Conservation (phyloP, 1,140 invertebrate species). For the Venustaconcha ellipsiformis region DNA sequence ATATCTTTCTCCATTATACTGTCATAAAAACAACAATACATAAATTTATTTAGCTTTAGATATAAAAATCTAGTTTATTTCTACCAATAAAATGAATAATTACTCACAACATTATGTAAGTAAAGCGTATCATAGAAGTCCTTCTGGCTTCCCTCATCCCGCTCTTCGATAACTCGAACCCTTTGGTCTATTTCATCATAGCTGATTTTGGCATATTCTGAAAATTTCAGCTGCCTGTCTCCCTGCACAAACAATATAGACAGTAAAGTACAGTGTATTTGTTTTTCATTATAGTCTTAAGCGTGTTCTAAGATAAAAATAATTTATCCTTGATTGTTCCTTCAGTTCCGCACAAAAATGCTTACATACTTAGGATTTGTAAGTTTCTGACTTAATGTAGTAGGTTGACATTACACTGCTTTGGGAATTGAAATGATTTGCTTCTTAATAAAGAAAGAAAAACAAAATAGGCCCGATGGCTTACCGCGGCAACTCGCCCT, state of each 20-base stretch:
- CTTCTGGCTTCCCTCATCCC: conserved; percentile 10
- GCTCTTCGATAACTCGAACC: conserved; percentile 16
- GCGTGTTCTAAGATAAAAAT: no score
- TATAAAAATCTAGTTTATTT: no score
- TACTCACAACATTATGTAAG: conserved; percentile 16
- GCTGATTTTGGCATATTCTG: conserved; percentile 9
- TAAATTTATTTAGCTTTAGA: no score
- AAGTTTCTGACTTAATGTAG: background rate
- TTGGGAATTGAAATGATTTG: background rate
- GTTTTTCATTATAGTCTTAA: background rate
- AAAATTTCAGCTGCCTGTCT: conserved; percentile 11
- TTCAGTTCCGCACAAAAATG: background rate
- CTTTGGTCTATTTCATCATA: conserved; percentile 26
- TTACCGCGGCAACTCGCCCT: conserved; percentile 14
- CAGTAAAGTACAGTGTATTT: background rate
- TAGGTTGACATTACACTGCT: background rate
- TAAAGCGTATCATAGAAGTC: conserved; percentile 20
- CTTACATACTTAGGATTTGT: background rate
- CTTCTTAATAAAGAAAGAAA: background rate
- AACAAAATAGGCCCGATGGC: background rate
- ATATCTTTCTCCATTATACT: no score
- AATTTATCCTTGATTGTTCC: no score
- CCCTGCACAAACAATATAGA: background rate
- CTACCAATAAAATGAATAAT: background rate
- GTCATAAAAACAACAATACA: no score